Conservation (phyloP, 2,888 invertebrate species). For the Standfussiana lucernea region DNA sequence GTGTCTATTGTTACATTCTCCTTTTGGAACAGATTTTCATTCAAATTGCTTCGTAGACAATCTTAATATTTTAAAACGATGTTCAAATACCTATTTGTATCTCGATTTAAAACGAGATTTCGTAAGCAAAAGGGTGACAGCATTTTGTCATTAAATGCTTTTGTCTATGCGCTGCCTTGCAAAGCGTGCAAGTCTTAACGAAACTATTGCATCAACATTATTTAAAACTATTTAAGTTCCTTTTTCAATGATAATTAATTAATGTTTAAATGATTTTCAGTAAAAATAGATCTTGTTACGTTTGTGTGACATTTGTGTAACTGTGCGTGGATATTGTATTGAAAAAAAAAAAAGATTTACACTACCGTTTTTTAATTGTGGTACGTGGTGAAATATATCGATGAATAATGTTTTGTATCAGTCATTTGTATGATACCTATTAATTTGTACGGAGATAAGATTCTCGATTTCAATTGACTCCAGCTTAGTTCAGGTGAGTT, state of each 20-base stretch:
- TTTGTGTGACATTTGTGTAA: background rate
- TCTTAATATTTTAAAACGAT: background rate
- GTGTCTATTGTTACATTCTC: slow-evolving; percentile 42
- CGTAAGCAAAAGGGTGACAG: background rate
- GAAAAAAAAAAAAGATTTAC: background rate
- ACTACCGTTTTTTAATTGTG: background rate
- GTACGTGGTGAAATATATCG: background rate
- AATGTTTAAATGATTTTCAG: background rate
- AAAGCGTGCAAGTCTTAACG: background rate
- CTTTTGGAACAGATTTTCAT: slow-evolving; percentile 28
- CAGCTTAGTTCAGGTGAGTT: background rate
- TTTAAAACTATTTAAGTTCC: background rate
- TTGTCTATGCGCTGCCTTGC: background rate
- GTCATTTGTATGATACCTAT: background rate
- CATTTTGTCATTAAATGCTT: background rate
- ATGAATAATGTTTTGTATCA: background rate
- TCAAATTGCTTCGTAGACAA: slow-evolving; percentile 26
- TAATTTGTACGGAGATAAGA: background rate
- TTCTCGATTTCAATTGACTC: background rate
- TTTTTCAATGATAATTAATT: background rate
- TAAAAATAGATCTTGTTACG: background rate
- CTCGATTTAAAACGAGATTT: slow-evolving; percentile 23
- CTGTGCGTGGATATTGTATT: background rate
- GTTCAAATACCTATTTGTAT: slow-evolving; percentile 9
- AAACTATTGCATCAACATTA: background rate